A percentile compares a stretch with the other conserved stretches of the same genome.
Evolutionary conservation across 2,888 invertebrate species (phyloP).

Genomic region (Chrysomela aeneicollis): DNA sequence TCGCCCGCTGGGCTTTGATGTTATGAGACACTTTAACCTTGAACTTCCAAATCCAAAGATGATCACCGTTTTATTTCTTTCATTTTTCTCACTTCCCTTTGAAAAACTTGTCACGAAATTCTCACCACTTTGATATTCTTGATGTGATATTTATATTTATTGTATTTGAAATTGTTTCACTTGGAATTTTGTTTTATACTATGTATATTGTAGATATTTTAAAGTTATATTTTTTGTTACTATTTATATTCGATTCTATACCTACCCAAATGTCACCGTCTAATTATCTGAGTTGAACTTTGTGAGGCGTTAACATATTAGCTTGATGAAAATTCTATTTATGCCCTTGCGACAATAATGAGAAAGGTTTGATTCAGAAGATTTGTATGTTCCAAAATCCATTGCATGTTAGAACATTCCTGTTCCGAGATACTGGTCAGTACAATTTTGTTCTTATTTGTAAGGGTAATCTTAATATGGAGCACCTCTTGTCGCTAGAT

Average conservation of each 20-base stretch:
- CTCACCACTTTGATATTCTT: background rate
- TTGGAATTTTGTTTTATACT: background rate
- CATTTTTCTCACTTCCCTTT: background rate
- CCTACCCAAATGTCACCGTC: background rate
- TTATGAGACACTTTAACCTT: background rate
- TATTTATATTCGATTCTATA: background rate
- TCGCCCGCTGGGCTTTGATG: background rate
- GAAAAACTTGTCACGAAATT: background rate
- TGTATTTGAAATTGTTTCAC: constrained; percentile 1
- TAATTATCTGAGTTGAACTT: background rate
- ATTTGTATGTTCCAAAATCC: background rate
- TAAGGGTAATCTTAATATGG: background rate
- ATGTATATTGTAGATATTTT: constrained; percentile 3
- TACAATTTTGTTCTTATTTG: too few species aligned
- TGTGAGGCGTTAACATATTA: background rate
- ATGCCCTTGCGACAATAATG: background rate
- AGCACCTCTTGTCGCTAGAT: background rate
- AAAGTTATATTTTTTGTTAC: background rate
- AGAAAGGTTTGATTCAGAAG: background rate
- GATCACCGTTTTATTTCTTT: background rate
- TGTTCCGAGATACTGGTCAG: background rate
- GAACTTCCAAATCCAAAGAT: constrained; percentile 7
- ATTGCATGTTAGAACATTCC: background rate
- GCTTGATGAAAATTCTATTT: background rate
- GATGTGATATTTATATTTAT: constrained; percentile 1